Percentiles rank a stretch among this genome's conserved stretches.
These are phyloP conservation scores for Psittacula echo DNA, from an alignment of 2,797 vertebrate species.

Conservation along the genomic window DNA sequence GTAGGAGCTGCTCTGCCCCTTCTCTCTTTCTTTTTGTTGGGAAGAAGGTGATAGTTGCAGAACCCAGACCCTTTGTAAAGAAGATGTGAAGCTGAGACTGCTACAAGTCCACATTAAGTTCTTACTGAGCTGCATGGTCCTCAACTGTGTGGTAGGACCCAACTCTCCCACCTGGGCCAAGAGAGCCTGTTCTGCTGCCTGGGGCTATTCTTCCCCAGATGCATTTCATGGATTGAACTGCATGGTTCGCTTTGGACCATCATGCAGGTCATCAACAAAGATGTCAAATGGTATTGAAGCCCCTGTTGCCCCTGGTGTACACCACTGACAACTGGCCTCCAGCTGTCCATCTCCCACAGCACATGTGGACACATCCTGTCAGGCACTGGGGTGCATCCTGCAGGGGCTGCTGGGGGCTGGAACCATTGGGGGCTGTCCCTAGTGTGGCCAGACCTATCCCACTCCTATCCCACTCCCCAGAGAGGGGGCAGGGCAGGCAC, in stretches of 20 bases:
- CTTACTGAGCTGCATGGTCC: not conserved
- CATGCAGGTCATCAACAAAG: not conserved
- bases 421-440: not conserved
- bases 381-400: not conserved
- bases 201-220: not conserved
- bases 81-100: not conserved
- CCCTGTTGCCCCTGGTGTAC: not conserved
- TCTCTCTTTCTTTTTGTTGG: not conserved
- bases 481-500: not conserved
- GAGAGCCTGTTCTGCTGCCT: fast-evolving
- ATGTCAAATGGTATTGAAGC: fast-evolving
- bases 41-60: not conserved
- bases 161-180: not conserved
- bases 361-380: not conserved
- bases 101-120: not conserved
- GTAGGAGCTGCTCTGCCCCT: constrained; percentile 58
- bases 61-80: not conserved
- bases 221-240: not conserved
- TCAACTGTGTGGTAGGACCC: not conserved
- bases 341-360: not conserved
- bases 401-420: not conserved
- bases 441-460: not conserved
- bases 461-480: not conserved
- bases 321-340: not conserved
- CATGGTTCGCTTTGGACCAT: not conserved